These are phyloP conservation scores for Diadema setosum DNA, from an alignment of 35 echinoderm and acorn worm genomes.

Conservation along the genomic window DNA sequence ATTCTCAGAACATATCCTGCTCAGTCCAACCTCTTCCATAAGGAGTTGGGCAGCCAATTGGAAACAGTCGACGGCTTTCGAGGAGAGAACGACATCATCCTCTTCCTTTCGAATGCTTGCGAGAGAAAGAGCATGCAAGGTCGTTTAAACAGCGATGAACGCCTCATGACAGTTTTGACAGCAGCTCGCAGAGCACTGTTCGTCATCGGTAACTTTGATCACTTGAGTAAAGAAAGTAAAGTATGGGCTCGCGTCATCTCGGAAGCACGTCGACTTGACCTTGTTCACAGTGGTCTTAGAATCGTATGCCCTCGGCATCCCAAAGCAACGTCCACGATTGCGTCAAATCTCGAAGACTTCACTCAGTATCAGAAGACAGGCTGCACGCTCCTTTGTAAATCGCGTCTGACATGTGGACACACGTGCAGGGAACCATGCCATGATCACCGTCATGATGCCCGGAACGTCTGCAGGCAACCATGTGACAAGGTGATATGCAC, in stretches of 20 bases:
- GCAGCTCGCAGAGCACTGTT: slow-evolving; percentile 54
- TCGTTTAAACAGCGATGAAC: slow-evolving; percentile 33
- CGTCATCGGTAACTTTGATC: slow-evolving; percentile 59
- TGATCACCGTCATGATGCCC: not conserved
- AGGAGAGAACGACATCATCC: slow-evolving; percentile 78
- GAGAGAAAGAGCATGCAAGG: slow-evolving; percentile 66
- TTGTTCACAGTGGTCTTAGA: slow-evolving; percentile 4
- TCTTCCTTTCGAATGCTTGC: slow-evolving; percentile 51
- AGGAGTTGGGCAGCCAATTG: slow-evolving; percentile 13
- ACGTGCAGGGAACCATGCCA: slow-evolving; percentile 56
- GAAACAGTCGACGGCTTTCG: slow-evolving; percentile 58
- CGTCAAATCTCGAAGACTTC: not conserved
- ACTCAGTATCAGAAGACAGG: slow-evolving; percentile 6
- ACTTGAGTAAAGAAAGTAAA: slow-evolving; percentile 28
- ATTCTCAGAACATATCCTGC: not conserved
- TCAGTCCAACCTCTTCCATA: slow-evolving; percentile 32
- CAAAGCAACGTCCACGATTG: not conserved
- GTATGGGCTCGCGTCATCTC: slow-evolving; percentile 42
- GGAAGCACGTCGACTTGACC: not conserved
- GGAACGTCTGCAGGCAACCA: not conserved
- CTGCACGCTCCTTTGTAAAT: slow-evolving; percentile 47
- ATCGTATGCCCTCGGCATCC: slow-evolving; percentile 56
- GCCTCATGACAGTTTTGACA: slow-evolving; percentile 50
- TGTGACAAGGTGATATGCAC: slow-evolving; percentile 38
- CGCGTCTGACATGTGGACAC: slow-evolving; percentile 73